Evolutionary conservation across 2,888 invertebrate genomes (phyloP), one percentile per base, ranked within the genome.

Genomic region (Prenolepis imparis): DNA sequence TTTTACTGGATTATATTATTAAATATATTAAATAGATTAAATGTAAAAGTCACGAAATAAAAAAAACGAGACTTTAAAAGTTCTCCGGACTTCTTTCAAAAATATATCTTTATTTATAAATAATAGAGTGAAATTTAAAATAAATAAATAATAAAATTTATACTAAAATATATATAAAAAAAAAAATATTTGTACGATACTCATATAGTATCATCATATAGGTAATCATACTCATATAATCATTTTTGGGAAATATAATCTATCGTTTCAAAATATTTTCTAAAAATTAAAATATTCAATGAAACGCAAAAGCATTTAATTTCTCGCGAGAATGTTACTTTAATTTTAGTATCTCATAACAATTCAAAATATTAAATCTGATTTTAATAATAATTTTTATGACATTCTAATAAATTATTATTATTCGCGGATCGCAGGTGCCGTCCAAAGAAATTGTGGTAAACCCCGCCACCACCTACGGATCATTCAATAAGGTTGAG

Each of bases 401-500:
- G 12, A 41, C 11, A 4, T 72, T 36, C 0, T 78, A 78, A 78
- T 78, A 44, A 68, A 57, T 41, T 52, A 70, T 59, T 39, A 39
- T 75, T 78, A 39, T 75, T 78, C 32, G 44, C 78, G 78, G 36
- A 24, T 80, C 78, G 36, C 78, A 80, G 78, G 72, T 80, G 59
- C 8, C 78, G 32, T 57, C 72, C 18, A 80, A 44, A 80, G 78
- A 80, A 80, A 80, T 80, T 72, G 44, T 72, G 67, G 72, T 80
- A 59, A 77, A 63, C 28, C 77, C 81, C 3, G 81, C 74, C 11
- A 55, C 24, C 28, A 75, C 52, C 75, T 81, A 63, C 5, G 74
- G 81, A 74, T 81, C 77, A 32, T 82, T 77, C 63, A 44, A 64
- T 72, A 80, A 80, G 78, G 78, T 80, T 70, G 48, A 82, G 55